Evolutionary conservation across 2,113 vertebrate genomes (phyloP), one percentile per base, ranked within the genome.

Genomic region (Panurus biarmicus): DNA sequence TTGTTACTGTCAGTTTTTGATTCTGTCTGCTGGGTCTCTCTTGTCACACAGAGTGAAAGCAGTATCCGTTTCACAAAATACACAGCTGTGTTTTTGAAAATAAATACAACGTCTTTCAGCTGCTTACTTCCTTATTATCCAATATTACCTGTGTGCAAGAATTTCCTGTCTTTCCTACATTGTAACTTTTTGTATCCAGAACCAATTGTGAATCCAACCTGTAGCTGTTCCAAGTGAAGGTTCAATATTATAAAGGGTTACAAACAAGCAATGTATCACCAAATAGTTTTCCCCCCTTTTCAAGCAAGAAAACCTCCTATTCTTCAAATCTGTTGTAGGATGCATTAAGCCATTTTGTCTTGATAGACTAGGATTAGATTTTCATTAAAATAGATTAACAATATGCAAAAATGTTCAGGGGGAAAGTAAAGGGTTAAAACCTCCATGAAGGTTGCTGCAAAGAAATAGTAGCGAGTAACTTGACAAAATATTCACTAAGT

Each of bases 1-100:
- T 94, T 97, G 94, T 85, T 95, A 89, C 94, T 96, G 96, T 91
- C 97, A 95, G 74, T 12, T 95, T 95, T 90, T 81, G 26, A 72
- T 40, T 42, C 60, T 11, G 12, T 51, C 79, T 80, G 40, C 36
- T 53, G 17, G 7, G 35, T 71, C 36, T 69, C 62, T 44, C 70
- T 29, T 60, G 47, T 20, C 53, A 62, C 74, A 60, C 0, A 38
- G 10, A 21, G 38, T 42, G 70, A 94, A 87, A 73, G 23, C 26
- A 67, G 56, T 60, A 69, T 44, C 44, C 25, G 31, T 47, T 12
- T 36, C 45, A 77, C 18, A 33, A 36, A 87, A 85, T 71, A 75
- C 12, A 75, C 57, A 89, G 75, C 28, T 69, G 29, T 69, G 60
- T 28, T 95, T 82, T 58, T 60, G 26, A 36, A 56, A 20, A 25